Conservation (phyloP, 2,888 invertebrate genomes). For the Stictocephala bisonia region DNA sequence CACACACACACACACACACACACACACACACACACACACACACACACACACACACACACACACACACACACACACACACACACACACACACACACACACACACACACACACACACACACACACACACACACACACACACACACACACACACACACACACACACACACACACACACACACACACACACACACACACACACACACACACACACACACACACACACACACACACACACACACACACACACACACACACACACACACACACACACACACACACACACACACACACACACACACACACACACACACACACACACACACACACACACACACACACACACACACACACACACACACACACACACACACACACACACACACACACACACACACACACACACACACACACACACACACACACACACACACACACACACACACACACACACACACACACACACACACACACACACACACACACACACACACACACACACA, state of each 20-base stretch:
- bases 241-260: neutral
- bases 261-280: neutral
- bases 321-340: neutral
- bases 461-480: neutral
- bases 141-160: neutral
- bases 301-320: neutral
- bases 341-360: neutral
- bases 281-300: neutral
- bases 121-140: neutral
- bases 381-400: neutral
- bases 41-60: neutral
- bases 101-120: neutral
- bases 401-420: neutral
- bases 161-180: neutral
- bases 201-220: neutral
- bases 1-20: neutral
- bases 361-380: neutral
- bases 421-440: neutral
- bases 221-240: neutral
- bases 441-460: neutral
- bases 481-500: conserved; percentile 13
- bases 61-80: neutral
- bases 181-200: neutral
- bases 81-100: neutral
- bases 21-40: neutral